Conservation (phyloP, 2,113 vertebrate genomes). For the Bostrychus sinensis region DNA sequence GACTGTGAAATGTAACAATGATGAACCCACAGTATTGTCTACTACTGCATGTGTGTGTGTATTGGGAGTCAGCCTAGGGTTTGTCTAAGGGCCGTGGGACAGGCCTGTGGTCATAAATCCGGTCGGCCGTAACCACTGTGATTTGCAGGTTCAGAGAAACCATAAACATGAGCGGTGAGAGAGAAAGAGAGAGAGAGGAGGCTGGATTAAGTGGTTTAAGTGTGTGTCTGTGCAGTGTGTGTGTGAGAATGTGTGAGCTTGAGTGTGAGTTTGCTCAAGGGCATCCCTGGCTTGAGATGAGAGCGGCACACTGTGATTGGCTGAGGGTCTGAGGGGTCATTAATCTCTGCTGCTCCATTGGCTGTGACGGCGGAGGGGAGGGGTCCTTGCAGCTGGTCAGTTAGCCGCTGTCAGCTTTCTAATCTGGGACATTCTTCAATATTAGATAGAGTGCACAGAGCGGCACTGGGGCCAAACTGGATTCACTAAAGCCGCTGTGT, state of each 20-base stretch:
- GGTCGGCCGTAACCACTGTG: slow-evolving; percentile 63
- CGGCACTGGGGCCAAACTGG: slow-evolving; percentile 37
- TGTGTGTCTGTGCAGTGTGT: slow-evolving; percentile 31
- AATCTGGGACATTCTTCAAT: slow-evolving; percentile 74
- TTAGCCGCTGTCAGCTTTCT: slow-evolving; percentile 71
- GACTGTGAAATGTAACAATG: slow-evolving; percentile 19
- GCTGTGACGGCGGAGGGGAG: slow-evolving; percentile 66
- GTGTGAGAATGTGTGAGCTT: slow-evolving; percentile 9
- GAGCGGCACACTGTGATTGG: slow-evolving; percentile 52
- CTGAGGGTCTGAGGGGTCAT: slow-evolving; percentile 53
- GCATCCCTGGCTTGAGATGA: slow-evolving; percentile 52
- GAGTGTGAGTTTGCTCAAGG: slow-evolving; percentile 63
- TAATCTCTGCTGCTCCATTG: slow-evolving; percentile 69
- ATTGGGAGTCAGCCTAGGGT: slow-evolving; percentile 55
- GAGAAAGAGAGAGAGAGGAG: slow-evolving; percentile 52
- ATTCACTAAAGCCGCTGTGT: slow-evolving; percentile 28
- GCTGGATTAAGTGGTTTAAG: slow-evolving; percentile 70
- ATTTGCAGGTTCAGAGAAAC: slow-evolving; percentile 77
- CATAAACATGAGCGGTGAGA: slow-evolving; percentile 72
- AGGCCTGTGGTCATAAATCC: slow-evolving; percentile 66
- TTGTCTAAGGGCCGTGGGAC: slow-evolving; percentile 60
- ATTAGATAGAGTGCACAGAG: slow-evolving; percentile 54
- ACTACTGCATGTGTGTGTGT: slow-evolving; percentile 17
- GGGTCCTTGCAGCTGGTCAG: slow-evolving; percentile 69
- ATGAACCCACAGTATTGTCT: slow-evolving; percentile 21